Conservation (phyloP, 2,113 vertebrate species). For the Acrocephalus arundinaceus region DNA sequence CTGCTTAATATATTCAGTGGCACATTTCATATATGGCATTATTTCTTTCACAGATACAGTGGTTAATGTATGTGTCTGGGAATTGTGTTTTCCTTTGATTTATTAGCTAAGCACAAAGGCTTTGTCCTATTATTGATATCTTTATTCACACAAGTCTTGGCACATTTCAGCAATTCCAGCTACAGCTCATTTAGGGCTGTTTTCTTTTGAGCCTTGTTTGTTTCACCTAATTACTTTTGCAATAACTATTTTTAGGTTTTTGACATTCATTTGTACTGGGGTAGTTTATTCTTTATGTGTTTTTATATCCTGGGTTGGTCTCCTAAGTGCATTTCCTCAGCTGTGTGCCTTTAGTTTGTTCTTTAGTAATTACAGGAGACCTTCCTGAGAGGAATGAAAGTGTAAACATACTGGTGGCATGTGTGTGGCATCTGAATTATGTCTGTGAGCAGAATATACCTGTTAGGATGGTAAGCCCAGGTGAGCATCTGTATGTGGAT, state of each 20-base stretch:
- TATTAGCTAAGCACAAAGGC: not conserved
- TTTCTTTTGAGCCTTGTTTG: slow-evolving; percentile 37
- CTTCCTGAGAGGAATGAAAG: not conserved
- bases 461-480: not conserved
- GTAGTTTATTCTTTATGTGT: slow-evolving; percentile 2
- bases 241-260: slow-evolving; percentile 40
- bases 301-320: not conserved
- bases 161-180: slow-evolving; percentile 21
- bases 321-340: slow-evolving; percentile 4
- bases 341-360: slow-evolving; percentile 1
- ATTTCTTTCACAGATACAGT: not conserved
- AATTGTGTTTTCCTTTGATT: slow-evolving; percentile 44
- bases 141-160: not conserved
- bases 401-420: not conserved
- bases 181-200: slow-evolving; percentile 20
- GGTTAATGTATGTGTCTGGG: not conserved
- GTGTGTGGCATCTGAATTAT: not conserved
- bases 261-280: not conserved
- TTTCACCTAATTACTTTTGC: slow-evolving; percentile 42
- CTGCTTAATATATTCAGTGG: slow-evolving; percentile 23
- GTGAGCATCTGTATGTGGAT: not conserved
- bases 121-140: slow-evolving; percentile 21
- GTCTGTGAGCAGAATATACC: not conserved
- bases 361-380: not conserved
- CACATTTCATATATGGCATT: slow-evolving; percentile 20